phyloP scores from a whole-genome alignment of 2,113 vertebrate genomes.

The Chauna torquata region DNA sequence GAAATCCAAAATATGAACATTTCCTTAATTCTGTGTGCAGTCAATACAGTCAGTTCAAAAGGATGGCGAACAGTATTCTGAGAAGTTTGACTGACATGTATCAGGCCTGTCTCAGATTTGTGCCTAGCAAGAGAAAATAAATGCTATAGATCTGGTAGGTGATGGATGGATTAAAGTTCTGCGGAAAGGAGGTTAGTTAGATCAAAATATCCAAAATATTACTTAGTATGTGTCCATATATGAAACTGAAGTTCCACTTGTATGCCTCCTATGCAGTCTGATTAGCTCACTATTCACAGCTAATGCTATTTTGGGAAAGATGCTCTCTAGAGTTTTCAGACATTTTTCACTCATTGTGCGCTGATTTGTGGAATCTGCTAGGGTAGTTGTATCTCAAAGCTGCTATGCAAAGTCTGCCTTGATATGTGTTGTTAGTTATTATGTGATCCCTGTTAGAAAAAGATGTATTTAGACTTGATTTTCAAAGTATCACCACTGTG shows the following conservation, averaged over 20 bases:
- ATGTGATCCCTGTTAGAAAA: background rate
- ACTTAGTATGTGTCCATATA: background rate
- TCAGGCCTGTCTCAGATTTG: background rate
- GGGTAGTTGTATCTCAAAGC: background rate
- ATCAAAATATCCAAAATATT: background rate
- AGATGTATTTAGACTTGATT: background rate
- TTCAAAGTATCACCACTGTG: background rate
- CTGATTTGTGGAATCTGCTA: background rate
- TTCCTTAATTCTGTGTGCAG: background rate
- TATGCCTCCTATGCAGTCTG: background rate
- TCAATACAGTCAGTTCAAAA: background rate
- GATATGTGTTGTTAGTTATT: background rate
- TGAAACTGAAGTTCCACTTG: background rate
- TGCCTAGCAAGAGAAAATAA: background rate
- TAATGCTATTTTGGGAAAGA: background rate
- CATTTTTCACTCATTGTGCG: background rate
- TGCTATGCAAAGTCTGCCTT: background rate
- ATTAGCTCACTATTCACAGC: background rate
- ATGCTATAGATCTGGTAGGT: background rate
- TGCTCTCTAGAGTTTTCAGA: background rate
- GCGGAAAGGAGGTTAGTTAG: background rate
- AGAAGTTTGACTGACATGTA: background rate
- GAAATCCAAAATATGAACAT: background rate
- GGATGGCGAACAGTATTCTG: background rate
- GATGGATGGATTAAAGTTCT: background rate